Percentiles rank a stretch among this genome's conserved stretches.
phyloP scores from a whole-genome alignment of 2,888 invertebrate genomes.

The Tinea pellionella region DNA sequence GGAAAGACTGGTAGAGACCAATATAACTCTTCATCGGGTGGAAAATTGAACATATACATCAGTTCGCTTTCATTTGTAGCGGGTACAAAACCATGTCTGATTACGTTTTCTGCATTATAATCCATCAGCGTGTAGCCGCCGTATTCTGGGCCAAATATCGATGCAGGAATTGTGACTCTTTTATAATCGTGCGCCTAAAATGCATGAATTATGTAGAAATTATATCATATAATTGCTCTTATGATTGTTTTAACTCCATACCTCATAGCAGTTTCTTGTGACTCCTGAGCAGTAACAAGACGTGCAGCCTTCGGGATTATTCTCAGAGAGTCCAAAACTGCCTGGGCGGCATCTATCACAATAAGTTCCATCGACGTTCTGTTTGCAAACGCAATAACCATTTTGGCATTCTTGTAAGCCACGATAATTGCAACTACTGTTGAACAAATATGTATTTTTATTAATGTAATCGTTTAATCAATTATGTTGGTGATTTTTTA shows the following conservation, averaged over 20 bases:
- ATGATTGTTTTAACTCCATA: conserved; percentile 19
- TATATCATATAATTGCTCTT: neutral
- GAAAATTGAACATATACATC: conserved; percentile 40
- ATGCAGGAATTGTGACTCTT: conserved; percentile 42
- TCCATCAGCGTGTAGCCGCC: conserved; percentile 53
- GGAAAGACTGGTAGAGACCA: conserved; percentile 64
- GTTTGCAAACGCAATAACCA: conserved; percentile 74
- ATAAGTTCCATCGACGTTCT: conserved; percentile 80
- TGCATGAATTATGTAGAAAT: neutral
- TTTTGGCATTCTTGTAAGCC: conserved; percentile 46
- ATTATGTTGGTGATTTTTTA: too few species aligned
- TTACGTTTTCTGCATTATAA: conserved; percentile 35
- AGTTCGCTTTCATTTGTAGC: conserved; percentile 50
- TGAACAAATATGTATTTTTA: neutral
- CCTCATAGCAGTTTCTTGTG: conserved; percentile 78
- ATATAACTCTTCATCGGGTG: conserved; percentile 39
- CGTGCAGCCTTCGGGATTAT: conserved; percentile 82
- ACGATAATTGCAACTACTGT: conserved; percentile 45
- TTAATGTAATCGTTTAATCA: neutral
- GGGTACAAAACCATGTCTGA: conserved; percentile 44
- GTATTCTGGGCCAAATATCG: conserved; percentile 46
- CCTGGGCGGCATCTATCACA: conserved; percentile 85
- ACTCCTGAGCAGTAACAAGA: conserved; percentile 91
- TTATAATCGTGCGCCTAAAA: conserved; percentile 41
- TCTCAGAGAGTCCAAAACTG: conserved; percentile 79